Evolutionary conservation across 2,113 vertebrate genomes (phyloP), one percentile per base, ranked within the genome.

Genomic region (Psilopsiagon aymara): DNA sequence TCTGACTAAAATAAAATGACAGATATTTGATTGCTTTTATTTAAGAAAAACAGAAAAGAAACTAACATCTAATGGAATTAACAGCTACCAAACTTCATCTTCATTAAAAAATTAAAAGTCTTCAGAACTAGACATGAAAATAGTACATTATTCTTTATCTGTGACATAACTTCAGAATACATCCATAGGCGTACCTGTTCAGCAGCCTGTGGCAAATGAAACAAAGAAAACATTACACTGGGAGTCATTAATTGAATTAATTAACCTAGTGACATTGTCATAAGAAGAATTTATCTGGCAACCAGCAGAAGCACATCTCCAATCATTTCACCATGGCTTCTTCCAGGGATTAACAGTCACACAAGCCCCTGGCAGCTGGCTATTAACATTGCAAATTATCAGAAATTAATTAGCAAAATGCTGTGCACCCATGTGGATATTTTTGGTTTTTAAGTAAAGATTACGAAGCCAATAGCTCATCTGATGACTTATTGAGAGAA

Each of bases 221-320:
- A 55, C 95, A 94, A 95, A 96, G 94, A 60, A 94, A 96, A 96
- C 96, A 97, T 69, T 52, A 49, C 82, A 20, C 52, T 41, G 63
- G 91, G 93, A 96, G 86, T 86, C 92, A 97, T 96, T 97, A 97
- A 97, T 96, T 95, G 95, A 96, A 97, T 95, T 97, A 97, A 97
- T 97, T 97, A 97, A 97, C 95, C 94, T 47, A 71, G 91, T 88
- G 95, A 96, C 94, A 97, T 75, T 95, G 95, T 97, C 95, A 97
- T 80, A 96, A 87, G 94, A 93, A 74, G 92, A 93, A 97, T 97
- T 97, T 96, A 97, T 97, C 97, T 97, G 93, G 94, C 62, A 95
- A 96, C 92, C 90, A 95, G 95, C 95, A 97, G 96, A 82, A 97
- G 91, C 92, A 95, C 70, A 95, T 96, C 92, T 95, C 93, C 62